Percentiles rank a stretch among this genome's conserved stretches.
Conservation (phyloP, 2,888 invertebrate genomes). For the Caradrina clavipalpis region DNA sequence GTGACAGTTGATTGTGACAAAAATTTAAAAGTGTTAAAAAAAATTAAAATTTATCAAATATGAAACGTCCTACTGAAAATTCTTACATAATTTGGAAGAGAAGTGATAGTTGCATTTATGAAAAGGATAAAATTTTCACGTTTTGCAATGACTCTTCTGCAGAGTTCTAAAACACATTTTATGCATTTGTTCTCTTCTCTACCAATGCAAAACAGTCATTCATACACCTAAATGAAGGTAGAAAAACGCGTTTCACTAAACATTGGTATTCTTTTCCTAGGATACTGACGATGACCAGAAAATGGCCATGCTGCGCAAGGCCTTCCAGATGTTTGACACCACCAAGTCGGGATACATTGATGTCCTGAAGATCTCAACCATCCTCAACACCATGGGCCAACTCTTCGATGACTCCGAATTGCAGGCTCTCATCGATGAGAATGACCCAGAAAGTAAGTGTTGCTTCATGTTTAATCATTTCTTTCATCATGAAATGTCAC, state of each 20-base stretch:
- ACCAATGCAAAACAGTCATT: not conserved
- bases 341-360: slow-evolving; percentile 98
- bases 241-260: not conserved
- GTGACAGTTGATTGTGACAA: slow-evolving; percentile 60
- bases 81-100: slow-evolving; percentile 25
- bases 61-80: slow-evolving; percentile 1
- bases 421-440: slow-evolving; percentile 96
- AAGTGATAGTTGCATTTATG: slow-evolving; percentile 35
- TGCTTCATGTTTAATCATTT: not conserved
- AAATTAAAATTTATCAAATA: not conserved
- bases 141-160: not conserved
- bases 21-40: slow-evolving; percentile 44
- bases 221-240: not conserved
- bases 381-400: slow-evolving; percentile 98
- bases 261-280: slow-evolving; percentile 69
- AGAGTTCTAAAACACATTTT: not conserved
- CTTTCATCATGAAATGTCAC: not conserved
- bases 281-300: slow-evolving; percentile 94
- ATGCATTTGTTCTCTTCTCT: not conserved
- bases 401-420: slow-evolving; percentile 98
- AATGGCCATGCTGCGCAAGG: slow-evolving; percentile 97
- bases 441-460: slow-evolving; percentile 95
- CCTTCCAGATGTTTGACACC: slow-evolving; percentile 99
- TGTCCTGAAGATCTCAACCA: slow-evolving; percentile 97
- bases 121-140: slow-evolving; percentile 10